Percentiles rank a stretch among this genome's conserved stretches.
phyloP scores from a whole-genome alignment of 2,113 vertebrate species.

The Bufo bufo region DNA sequence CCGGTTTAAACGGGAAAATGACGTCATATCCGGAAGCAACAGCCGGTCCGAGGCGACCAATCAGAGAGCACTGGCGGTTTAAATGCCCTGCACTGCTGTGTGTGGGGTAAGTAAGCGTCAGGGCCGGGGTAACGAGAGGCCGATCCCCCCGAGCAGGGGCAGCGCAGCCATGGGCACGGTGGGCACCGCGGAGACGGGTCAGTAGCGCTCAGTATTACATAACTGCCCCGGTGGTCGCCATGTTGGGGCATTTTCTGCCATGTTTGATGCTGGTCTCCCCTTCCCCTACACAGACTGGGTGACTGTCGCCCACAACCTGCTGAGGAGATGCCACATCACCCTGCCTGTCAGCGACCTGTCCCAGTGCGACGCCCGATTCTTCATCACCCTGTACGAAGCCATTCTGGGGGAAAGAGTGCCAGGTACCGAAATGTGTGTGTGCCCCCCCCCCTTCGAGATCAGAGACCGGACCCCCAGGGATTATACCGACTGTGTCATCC shows the following conservation, averaged over 20 bases:
- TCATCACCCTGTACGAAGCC: slow-evolving; percentile 85
- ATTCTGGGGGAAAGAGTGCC: slow-evolving; percentile 92
- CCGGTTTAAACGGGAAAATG: background rate
- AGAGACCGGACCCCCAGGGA: too few species aligned
- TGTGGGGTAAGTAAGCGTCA: background rate
- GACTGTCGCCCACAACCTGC: slow-evolving; percentile 85
- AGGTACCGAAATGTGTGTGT: slow-evolving; percentile 73
- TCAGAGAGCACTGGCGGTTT: slow-evolving; percentile 68
- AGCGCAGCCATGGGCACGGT: slow-evolving; percentile 55
- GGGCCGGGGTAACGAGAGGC: background rate
- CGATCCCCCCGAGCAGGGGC: background rate
- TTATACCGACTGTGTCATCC: too few species aligned
- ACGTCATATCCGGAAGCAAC: slow-evolving; percentile 71
- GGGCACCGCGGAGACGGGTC: slow-evolving; percentile 76
- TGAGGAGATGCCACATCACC: slow-evolving; percentile 83
- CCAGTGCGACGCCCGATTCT: slow-evolving; percentile 87
- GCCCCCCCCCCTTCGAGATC: too few species aligned
- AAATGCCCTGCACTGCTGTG: slow-evolving; percentile 62
- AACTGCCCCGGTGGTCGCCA: too few species aligned
- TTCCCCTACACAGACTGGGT: slow-evolving; percentile 85
- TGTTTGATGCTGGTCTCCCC: background rate
- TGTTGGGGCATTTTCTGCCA: background rate
- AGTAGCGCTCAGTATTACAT: slow-evolving; percentile 17
- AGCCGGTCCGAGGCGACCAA: slow-evolving; percentile 67
- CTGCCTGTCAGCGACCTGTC: slow-evolving; percentile 76